These are phyloP conservation scores for Volucella zonaria DNA, from an alignment of 2,888 invertebrate species.

Conservation along the genomic window DNA sequence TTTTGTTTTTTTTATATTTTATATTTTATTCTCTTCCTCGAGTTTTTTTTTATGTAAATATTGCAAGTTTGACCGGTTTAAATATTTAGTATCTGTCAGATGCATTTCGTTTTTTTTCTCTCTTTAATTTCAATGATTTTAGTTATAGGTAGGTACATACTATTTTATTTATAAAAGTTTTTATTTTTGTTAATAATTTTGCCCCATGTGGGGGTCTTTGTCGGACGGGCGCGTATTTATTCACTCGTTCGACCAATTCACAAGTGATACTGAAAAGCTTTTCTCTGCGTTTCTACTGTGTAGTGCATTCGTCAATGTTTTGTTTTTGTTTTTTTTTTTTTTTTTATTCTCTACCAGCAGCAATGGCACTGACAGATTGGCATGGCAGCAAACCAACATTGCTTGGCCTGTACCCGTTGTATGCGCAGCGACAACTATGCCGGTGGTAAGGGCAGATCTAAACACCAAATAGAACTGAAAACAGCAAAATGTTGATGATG, in stretches of 20 bases:
- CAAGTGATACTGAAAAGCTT: slow-evolving; percentile 71
- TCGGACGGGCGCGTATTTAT: slow-evolving; percentile 54
- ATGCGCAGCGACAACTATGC: slow-evolving; percentile 45
- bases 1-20: slow-evolving; percentile 20
- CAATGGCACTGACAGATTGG: background rate
- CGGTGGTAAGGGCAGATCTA: slow-evolving; percentile 1
- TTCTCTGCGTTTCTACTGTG: slow-evolving; percentile 57
- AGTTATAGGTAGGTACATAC: slow-evolving; percentile 19
- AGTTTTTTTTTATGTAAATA: slow-evolving; percentile 63
- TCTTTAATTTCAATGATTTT: slow-evolving; percentile 22
- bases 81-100: slow-evolving; percentile 46
- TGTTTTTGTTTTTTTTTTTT: background rate
- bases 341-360: slow-evolving; percentile 2
- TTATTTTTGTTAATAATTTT: slow-evolving; percentile 34
- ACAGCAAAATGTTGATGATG: slow-evolving; percentile 27
- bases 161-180: slow-evolving; percentile 22
- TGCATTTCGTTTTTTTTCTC: slow-evolving; percentile 40
- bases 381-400: slow-evolving; percentile 34
- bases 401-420: slow-evolving; percentile 26
- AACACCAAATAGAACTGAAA: slow-evolving; percentile 47
- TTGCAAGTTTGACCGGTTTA: slow-evolving; percentile 70
- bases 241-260: slow-evolving; percentile 69
- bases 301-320: slow-evolving; percentile 59
- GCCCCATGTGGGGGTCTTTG: slow-evolving; percentile 32
- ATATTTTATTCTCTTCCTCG: slow-evolving; percentile 31